phyloP scores from a whole-genome alignment of 2,888 invertebrate species.

The Petrolisthes cinctipes region DNA sequence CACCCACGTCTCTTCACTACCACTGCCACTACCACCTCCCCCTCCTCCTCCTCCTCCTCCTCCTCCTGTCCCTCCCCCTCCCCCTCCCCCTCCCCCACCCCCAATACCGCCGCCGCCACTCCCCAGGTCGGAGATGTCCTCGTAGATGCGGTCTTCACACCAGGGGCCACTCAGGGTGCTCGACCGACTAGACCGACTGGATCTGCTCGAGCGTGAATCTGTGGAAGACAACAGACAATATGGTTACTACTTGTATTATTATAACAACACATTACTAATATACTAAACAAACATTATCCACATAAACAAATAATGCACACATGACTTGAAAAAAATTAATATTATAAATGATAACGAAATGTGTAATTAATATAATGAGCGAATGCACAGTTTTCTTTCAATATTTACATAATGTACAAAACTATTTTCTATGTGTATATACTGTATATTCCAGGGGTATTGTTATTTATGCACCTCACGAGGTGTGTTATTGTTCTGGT shows the following conservation, averaged over 20 bases:
- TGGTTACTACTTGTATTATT: neutral
- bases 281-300: too few species aligned
- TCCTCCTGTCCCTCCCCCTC: conserved; percentile 30
- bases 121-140: conserved; percentile 60
- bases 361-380: too few species aligned
- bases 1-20: conserved; percentile 56
- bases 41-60: conserved; percentile 28
- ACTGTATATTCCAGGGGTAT: too few species aligned
- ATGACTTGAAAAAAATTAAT: too few species aligned
- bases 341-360: too few species aligned
- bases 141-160: conserved; percentile 63
- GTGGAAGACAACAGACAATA: conserved; percentile 9
- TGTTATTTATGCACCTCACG: too few species aligned
- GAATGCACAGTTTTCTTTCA: too few species aligned
- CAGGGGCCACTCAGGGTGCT: conserved; percentile 62
- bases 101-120: conserved; percentile 36
- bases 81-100: conserved; percentile 31
- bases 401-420: too few species aligned
- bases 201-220: conserved; percentile 64
- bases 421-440: too few species aligned
- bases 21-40: neutral
- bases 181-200: conserved; percentile 60
- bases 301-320: too few species aligned
- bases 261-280: neutral
- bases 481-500: too few species aligned